phyloP scores from a whole-genome alignment of 2,797 vertebrate genomes.

The Masticophis lateralis region DNA sequence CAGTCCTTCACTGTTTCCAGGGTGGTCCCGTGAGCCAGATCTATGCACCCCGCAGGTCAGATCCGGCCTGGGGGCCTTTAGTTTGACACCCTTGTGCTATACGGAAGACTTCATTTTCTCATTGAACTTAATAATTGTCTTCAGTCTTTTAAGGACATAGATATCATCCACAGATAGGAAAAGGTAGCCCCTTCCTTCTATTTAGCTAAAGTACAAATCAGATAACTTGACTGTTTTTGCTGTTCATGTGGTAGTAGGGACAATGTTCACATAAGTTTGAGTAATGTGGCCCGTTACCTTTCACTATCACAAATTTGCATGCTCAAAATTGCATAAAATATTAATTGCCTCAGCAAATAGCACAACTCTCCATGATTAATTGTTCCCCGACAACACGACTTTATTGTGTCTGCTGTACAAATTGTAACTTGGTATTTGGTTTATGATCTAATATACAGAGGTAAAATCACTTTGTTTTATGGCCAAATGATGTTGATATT shows the following conservation, averaged over 20 bases:
- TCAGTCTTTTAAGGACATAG: background rate
- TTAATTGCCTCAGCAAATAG: constrained; percentile 20
- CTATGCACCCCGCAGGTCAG: no score
- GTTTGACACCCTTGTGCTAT: background rate
- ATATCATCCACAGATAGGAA: background rate
- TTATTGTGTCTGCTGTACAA: constrained; percentile 31
- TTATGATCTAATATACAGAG: constrained; percentile 4
- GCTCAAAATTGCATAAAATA: constrained; percentile 39
- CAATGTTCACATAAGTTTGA: constrained; percentile 41
- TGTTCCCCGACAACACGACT: background rate
- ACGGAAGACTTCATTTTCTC: background rate
- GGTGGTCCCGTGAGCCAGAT: no score
- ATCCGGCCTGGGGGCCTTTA: no score
- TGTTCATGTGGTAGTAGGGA: background rate
- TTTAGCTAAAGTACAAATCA: background rate
- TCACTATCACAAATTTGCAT: constrained; percentile 22
- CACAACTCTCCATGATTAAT: constrained; percentile 28
- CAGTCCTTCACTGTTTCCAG: no score
- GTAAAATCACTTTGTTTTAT: constrained; percentile 27
- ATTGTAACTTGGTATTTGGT: constrained; percentile 22
- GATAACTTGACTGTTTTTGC: background rate
- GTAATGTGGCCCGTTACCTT: constrained; percentile 24
- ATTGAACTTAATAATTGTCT: background rate
- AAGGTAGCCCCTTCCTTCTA: background rate
- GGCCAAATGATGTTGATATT: constrained; percentile 12